Evolutionary conservation across 2,113 vertebrate genomes (phyloP).

Genomic region (Poecile atricapillus): DNA sequence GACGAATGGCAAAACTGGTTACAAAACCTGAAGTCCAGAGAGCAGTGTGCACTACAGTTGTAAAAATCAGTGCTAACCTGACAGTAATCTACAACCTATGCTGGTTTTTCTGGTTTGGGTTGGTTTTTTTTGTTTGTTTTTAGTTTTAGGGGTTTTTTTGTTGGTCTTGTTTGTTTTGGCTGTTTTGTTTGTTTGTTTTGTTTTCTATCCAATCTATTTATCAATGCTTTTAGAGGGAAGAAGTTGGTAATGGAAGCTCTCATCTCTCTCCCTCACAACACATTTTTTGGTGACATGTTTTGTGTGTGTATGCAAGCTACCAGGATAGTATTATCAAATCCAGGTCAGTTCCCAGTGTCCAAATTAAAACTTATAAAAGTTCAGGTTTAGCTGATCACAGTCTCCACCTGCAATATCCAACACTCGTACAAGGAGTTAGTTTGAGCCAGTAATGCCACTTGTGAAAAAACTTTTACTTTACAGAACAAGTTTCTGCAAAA

Average conservation of each 20-base stretch:
- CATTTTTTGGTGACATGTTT: neutral
- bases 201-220: neutral
- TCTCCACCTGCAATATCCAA: neutral
- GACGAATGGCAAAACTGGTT: neutral
- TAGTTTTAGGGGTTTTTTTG: neutral
- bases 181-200: neutral
- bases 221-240: neutral
- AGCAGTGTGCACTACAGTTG: neutral
- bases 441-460: neutral
- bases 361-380: neutral
- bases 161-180: neutral
- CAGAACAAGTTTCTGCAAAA: neutral
- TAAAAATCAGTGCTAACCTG: neutral
- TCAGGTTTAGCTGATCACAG: neutral
- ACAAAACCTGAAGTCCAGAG: neutral
- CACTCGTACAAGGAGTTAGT: neutral
- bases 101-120: neutral
- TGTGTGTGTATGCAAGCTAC: neutral
- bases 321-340: neutral
- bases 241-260: neutral
- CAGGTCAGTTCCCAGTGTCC: neutral
- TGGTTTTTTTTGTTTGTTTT: neutral
- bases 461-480: neutral
- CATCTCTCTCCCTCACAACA: fast-evolving
- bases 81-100: neutral